Evolutionary conservation across 2,888 invertebrate species (phyloP).

Genomic region (Digitonthophagus gazella): DNA sequence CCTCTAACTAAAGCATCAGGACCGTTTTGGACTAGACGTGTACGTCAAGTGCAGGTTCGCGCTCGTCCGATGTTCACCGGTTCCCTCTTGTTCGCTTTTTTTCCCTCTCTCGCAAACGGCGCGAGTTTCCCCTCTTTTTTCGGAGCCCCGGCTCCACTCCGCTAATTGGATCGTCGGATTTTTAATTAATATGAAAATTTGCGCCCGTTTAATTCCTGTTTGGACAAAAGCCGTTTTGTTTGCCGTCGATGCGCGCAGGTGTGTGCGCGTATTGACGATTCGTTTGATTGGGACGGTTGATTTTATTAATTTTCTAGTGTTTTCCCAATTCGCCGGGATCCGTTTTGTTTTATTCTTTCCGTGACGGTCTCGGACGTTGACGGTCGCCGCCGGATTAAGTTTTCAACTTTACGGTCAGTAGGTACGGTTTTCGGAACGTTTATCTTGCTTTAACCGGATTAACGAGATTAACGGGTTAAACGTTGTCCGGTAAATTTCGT

Average conservation of each 20-base stretch:
- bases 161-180: conserved; percentile 52
- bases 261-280: conserved; percentile 11
- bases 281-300: conserved; percentile 15
- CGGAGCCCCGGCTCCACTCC: conserved; percentile 26
- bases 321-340: background rate
- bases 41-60: conserved; percentile 51
- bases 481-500: background rate
- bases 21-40: conserved; percentile 46
- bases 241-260: conserved; percentile 28
- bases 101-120: conserved; percentile 36
- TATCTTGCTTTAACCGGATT: conserved; percentile 48
- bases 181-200: conserved; percentile 54
- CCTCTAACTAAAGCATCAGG: background rate
- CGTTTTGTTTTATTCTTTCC: conserved; percentile 1
- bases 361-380: conserved; percentile 5
- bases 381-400: conserved; percentile 36
- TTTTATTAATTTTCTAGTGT: conserved; percentile 23
- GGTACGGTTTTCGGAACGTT: conserved; percentile 36
- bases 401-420: conserved; percentile 44
- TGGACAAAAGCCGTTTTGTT: conserved; percentile 33
- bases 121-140: conserved; percentile 5
- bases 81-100: conserved; percentile 41
- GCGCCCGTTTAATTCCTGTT: conserved; percentile 42
- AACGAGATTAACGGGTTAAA: conserved; percentile 31
- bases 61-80: conserved; percentile 25